Base-by-base conservation (phyloP, 2,888 invertebrate species). In the Tineola bisselliella region DNA sequence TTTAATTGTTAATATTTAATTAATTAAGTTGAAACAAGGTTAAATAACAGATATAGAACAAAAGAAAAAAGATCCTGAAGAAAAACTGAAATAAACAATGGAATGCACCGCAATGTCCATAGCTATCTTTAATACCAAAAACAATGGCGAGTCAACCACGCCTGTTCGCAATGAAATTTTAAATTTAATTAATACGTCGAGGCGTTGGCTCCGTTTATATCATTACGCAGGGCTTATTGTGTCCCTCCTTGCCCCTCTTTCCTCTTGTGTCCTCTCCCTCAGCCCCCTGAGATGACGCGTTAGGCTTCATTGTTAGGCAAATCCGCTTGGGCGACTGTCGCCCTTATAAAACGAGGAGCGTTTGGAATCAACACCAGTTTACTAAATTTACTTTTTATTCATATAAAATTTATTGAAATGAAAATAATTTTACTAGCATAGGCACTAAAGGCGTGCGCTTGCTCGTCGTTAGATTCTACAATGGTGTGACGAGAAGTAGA, bases 101-200 rank as follows among this genome's bases (percentile, higher is more conserved):
- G 2, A 48, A 48, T 48, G 48, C 48, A 48, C 48, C 48, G 8
- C 13, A n/a, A 43, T 4, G 48, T 48, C 48, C 48, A 43, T n/a
- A 43, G 48, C 13, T 15, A 10, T 48, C 3, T 48, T 48, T 3
- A 5, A 48, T n/a, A n/a, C 48, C 2, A 48, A 48, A 15, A 48
- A 48, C 48, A 48, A 48, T 48, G 48, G 48, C 2, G 38, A 38
- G 38, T 17, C 48, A 48, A 48, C 48, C 48, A 48, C 48, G 48
- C 48, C 61, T 56, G 30, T 58, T 57, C 59, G 62, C 63, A 63
- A 63, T 63, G 63, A 63, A 62, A 84, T 83, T 82, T 84, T 79
- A 82, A 84, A 81, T 84, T 84, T 80, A 84, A 84, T 84, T 84
- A 84, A 84, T 82, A 72, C 76, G 79, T 79, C 82, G 81, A 81